These are phyloP conservation scores for Barypeithes pellucidus DNA, from an alignment of 2,888 invertebrate genomes.

Conservation along the genomic window DNA sequence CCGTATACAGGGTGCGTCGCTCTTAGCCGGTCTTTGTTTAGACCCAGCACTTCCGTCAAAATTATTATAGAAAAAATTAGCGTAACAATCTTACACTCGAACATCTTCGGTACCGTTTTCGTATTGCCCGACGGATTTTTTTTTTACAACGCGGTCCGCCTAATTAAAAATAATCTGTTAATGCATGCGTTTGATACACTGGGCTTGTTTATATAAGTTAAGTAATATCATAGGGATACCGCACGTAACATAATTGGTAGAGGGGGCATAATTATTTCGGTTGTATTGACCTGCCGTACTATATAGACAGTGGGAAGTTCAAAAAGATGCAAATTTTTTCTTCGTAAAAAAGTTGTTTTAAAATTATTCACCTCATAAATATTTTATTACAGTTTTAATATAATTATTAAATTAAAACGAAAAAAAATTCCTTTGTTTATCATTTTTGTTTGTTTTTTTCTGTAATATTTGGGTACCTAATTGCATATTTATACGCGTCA, in stretches of 20 bases:
- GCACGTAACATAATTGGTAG: neutral
- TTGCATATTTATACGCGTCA: too few relatives aligned
- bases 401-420: too few relatives aligned
- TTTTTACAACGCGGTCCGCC: neutral
- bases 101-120: neutral
- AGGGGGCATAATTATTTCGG: slow-evolving; percentile 3
- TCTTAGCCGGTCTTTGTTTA: slow-evolving; percentile 54
- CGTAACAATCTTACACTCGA: neutral
- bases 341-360: too few relatives aligned
- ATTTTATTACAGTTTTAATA: too few relatives aligned
- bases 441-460: too few relatives aligned
- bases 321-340: too few relatives aligned
- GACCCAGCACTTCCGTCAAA: neutral
- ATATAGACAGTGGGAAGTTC: too few relatives aligned
- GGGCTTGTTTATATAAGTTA: slow-evolving; percentile 7
- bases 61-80: neutral
- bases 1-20: slow-evolving; percentile 62
- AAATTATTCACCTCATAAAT: too few relatives aligned
- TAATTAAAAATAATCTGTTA: slow-evolving; percentile 1
- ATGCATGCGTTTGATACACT: neutral
- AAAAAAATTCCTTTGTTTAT: too few relatives aligned
- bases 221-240: neutral
- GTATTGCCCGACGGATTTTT: neutral
- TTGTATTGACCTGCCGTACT: neutral
- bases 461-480: too few relatives aligned